Evolutionary conservation across 2,888 invertebrate species (phyloP).

Genomic region (Papilio elwesi): DNA sequence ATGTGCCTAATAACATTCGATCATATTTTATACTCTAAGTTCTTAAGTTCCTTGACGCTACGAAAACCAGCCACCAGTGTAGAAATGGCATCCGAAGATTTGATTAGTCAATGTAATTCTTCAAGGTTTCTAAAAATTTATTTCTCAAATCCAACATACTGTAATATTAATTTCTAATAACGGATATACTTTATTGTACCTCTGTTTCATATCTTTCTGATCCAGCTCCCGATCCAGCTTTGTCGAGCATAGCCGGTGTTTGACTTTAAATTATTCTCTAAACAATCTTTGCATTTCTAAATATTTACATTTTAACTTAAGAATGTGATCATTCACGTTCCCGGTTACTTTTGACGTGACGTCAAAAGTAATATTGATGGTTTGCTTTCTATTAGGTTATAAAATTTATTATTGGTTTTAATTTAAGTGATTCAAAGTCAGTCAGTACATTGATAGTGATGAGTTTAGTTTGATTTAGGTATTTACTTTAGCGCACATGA

Average conservation of each 20-base stretch:
- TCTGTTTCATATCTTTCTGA: neutral
- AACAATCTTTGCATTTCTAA: neutral
- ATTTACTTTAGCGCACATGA: constrained; percentile 17
- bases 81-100: too few species aligned
- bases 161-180: neutral
- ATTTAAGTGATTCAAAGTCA: neutral
- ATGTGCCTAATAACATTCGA: too few species aligned
- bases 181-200: neutral
- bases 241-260: neutral
- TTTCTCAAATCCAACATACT: neutral
- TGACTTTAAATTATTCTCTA: neutral
- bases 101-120: neutral
- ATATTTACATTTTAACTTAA: neutral
- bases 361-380: neutral
- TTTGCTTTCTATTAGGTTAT: neutral
- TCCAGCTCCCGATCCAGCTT: neutral
- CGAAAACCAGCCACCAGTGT: too few species aligned
- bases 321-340: too few species aligned
- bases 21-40: too few species aligned
- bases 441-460: neutral
- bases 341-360: neutral
- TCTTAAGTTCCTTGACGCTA: too few species aligned
- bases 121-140: neutral
- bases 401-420: neutral
- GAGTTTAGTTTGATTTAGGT: neutral